Evolutionary conservation across 2,888 invertebrate genomes (phyloP).

Genomic region (Acleris cristana): DNA sequence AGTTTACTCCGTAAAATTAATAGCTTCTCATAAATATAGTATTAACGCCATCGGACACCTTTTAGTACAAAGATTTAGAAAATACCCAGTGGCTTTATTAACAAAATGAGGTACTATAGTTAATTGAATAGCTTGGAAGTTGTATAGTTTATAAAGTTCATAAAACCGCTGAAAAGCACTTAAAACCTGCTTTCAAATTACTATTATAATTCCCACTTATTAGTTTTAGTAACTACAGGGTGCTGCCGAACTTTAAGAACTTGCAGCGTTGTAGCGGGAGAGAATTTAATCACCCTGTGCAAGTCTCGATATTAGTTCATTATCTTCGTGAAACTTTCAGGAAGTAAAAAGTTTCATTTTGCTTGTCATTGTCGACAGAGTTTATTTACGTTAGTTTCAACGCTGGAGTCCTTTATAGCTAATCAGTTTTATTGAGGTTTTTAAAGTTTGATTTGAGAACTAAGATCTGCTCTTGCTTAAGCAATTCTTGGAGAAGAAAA

Average conservation of each 20-base stretch:
- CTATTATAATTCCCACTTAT: not conserved
- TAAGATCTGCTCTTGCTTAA: too few relatives aligned
- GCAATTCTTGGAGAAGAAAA: too few relatives aligned
- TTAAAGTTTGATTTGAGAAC: not conserved
- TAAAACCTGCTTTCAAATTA: not conserved
- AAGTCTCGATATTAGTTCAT: conserved; percentile 12
- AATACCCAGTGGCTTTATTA: too few relatives aligned
- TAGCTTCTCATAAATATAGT: too few relatives aligned
- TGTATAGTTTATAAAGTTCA: not conserved
- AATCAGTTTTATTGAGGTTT: not conserved
- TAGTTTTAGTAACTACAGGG: not conserved
- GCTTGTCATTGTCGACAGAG: not conserved
- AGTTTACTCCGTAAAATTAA: too few relatives aligned
- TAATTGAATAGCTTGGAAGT: too few relatives aligned
- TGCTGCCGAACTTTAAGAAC: not conserved
- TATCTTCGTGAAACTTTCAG: conserved; percentile 8
- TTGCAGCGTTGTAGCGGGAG: not conserved
- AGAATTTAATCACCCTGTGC: not conserved
- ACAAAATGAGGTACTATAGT: too few relatives aligned
- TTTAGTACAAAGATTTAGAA: too few relatives aligned
- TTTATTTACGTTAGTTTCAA: not conserved
- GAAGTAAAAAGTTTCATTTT: conserved; percentile 15
- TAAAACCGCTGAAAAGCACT: too few relatives aligned
- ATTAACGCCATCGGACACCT: too few relatives aligned
- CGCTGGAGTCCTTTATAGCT: not conserved